These are phyloP conservation scores for Platyrinchus mystaceus DNA, from an alignment of 2,797 vertebrate genomes.

Conservation along the genomic window DNA sequence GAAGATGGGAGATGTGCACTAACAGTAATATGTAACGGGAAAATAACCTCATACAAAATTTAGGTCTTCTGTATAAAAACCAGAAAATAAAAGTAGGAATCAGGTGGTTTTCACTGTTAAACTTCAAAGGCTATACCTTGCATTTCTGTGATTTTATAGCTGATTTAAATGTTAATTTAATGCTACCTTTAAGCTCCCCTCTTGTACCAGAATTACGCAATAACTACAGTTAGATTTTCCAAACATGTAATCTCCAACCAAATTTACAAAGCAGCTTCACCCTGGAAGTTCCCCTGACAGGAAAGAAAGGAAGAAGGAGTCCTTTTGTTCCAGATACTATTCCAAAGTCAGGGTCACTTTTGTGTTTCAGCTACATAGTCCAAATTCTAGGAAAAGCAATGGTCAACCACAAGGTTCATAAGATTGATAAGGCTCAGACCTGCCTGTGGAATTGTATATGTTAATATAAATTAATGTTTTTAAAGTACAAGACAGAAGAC, in stretches of 20 bases:
- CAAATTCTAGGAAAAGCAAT: neutral
- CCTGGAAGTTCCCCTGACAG: accelerated
- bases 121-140: constrained; percentile 14
- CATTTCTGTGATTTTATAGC: neutral
- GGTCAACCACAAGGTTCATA: neutral
- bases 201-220: neutral
- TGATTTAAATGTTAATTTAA: neutral
- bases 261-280: neutral
- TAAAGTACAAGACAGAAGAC: neutral
- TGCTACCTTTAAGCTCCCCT: neutral
- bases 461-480: neutral
- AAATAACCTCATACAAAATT: constrained; percentile 32
- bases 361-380: neutral
- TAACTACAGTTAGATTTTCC: neutral
- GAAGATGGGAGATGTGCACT: neutral
- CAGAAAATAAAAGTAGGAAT: constrained; percentile 9
- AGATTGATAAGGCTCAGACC: neutral
- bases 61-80: neutral
- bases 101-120: neutral
- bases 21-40: neutral
- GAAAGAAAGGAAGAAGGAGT: neutral
- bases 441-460: neutral
- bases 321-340: neutral
- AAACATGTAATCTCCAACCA: neutral
- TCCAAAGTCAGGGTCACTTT: neutral